These are phyloP conservation scores for Melinaea marsaeus DNA, from an alignment of 2,888 invertebrate species.

Conservation along the genomic window DNA sequence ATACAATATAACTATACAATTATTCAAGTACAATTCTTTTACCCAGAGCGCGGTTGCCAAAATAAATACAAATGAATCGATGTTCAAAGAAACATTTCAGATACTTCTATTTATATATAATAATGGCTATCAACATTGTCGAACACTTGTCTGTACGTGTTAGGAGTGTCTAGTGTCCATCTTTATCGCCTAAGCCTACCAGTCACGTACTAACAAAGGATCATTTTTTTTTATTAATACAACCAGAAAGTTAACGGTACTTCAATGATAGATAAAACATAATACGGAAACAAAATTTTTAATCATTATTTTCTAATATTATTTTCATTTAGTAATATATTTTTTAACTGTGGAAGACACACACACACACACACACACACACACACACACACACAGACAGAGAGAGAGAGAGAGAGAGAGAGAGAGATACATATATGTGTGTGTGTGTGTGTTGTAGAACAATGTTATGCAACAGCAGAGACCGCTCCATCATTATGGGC, in stretches of 20 bases:
- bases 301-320: neutral
- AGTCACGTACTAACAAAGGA: slow-evolving; percentile 51
- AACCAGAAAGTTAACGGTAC: slow-evolving; percentile 32
- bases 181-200: slow-evolving; percentile 37
- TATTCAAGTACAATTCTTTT: too few species aligned
- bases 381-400: too few species aligned
- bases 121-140: slow-evolving; percentile 51
- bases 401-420: too few species aligned
- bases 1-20: too few species aligned
- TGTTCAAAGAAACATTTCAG: neutral
- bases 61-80: neutral
- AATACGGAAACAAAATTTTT: neutral
- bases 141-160: slow-evolving; percentile 50
- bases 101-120: slow-evolving; percentile 9
- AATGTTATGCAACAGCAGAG: neutral
- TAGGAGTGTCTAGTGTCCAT: slow-evolving; percentile 42
- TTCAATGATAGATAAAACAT: neutral
- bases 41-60: too few species aligned
- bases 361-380: too few species aligned
- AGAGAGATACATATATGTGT: too few species aligned
- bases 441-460: neutral
- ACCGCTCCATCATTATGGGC: neutral
- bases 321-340: neutral
- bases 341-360: too few species aligned
- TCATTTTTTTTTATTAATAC: slow-evolving; percentile 30